Evolutionary conservation across 2,888 invertebrate genomes (phyloP), one percentile per base, ranked within the genome.

Genomic region (Rhopalosiphum nymphaeae): DNA sequence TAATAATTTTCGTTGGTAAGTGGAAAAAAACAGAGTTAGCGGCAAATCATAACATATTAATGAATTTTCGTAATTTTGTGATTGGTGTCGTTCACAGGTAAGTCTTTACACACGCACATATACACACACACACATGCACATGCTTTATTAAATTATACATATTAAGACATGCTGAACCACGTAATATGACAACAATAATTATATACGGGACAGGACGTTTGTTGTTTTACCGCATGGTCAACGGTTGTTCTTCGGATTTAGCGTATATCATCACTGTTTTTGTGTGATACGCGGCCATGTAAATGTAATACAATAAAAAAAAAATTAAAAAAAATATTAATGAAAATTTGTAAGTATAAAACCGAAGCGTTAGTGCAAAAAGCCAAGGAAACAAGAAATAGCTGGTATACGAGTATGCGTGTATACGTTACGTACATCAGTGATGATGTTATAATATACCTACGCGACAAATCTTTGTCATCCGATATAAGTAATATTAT

Each of bases 61-160:
- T 46, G 29, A 56, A 9, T 84, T 84, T 85, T 91, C 57, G 25
- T 57, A 46, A 36, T 91, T 85, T 91, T 92, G 88, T 92, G 92
- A 92, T 92, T 92, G 92, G 92, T 92, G 88, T 56, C 88, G 88
- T 88, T 88, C 53, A 92, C 92, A 78, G 61, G 87, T 87, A 92
- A 78, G 78, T 78, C 9, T 1, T 2, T 21, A 78, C 5, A 21
- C 36, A 67, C 2, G 16, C 67, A n/a, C 36, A n/a, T 21, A 36
- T 5, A 67, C 67, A 67, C 4, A n/a, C 4, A 16, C 36, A 78
- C 61, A 78, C 78, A 36, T 53, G 53, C 36, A 78, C 29, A 61
- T 78, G 78, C 78, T 78, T 36, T 36, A 78, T 78, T 36, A 21
- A 36, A 78, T 7, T 78, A 36, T 67, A 67, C 67, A n/a, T n/a